phyloP scores from a whole-genome alignment of 2,888 invertebrate genomes.

The Acronicta aceris region DNA sequence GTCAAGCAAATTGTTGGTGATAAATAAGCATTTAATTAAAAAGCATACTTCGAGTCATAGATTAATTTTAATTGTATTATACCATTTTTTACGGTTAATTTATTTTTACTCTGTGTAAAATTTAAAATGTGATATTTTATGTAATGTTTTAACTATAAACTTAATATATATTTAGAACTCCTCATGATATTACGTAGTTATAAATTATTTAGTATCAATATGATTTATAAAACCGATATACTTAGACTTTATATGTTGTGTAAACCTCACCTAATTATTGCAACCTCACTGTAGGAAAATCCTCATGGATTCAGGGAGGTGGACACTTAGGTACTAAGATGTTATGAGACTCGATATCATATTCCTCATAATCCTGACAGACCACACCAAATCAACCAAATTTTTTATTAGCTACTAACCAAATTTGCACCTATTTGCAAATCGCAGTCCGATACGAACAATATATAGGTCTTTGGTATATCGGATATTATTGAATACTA shows the following conservation, averaged over 20 bases:
- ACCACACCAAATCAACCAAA: no score
- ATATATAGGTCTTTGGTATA: conserved; percentile 8
- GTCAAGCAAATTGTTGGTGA: no score
- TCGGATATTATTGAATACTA: conserved; percentile 14
- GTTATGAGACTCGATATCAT: no score
- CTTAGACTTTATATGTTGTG: conserved; percentile 10
- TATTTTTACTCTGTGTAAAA: conserved; percentile 57
- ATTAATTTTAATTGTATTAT: not conserved
- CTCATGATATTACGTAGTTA: conserved; percentile 26
- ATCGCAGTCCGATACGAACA: no score
- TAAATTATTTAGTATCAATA: conserved; percentile 30
- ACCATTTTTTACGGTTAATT: conserved; percentile 20
- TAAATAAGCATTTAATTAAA: no score
- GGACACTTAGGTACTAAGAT: no score
- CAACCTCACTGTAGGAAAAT: not conserved
- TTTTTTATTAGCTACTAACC: no score
- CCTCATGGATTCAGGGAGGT: no score
- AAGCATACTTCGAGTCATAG: not conserved
- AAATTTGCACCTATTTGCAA: no score
- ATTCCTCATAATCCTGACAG: no score
- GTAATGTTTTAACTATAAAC: conserved; percentile 65
- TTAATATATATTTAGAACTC: conserved; percentile 54
- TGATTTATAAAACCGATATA: conserved; percentile 17
- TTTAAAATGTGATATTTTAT: conserved; percentile 84
- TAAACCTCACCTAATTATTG: no score